Evolutionary conservation across 2,113 vertebrate genomes (phyloP), one percentile per base, ranked within the genome.

Genomic region (Chaetorhynchus papuensis): DNA sequence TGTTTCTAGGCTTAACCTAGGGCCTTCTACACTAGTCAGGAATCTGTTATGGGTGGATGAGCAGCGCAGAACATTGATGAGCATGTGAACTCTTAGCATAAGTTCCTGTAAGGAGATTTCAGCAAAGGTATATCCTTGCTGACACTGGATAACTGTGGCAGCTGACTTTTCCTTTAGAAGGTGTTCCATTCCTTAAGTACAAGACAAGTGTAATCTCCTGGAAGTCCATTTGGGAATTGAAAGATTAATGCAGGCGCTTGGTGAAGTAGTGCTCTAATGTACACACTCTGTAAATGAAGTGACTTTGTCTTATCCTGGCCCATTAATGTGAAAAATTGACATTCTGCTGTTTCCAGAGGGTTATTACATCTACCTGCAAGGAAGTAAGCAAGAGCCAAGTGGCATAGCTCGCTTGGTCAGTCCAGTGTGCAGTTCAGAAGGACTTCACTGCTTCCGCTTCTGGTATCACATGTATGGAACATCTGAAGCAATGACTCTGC

Each of bases 391-490:
- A 33, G 10, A 79, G 9, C 75, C 71, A 30, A 92, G 97, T 47
- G 98, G 98, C 61, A 60, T 95, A 9, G 98, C 98, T 21, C 96
- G 87, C 5, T 81, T 98, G 77, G 61, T 98, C 84, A 98, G 98
- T 80, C 95, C 97, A 16, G 33, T 33, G 27, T 98, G 98, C 81
- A 64, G 77, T 33, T 85, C 90, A 18, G 49, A 77, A 17, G 98
- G 98, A 77, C 82, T 94, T 3, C 93, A 98, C 75, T 99, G 98
- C 92, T 93, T 99, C 76, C 79, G 90, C 19, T 98, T 99, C 94
- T 98, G 98, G 98, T 98, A 98, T 89, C 97, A 98, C 89, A 98
- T 99, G 98, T 98, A 98, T 4, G 98, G 98, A 63, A 68, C 22
- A 26, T 97, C 97, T 64, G 45, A 49, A 13, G 21, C 93, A 22